Percentiles rank a stretch among this genome's conserved stretches.
These are phyloP conservation scores for Zingel zingel DNA, from an alignment of 2,113 vertebrate genomes.

Conservation along the genomic window DNA sequence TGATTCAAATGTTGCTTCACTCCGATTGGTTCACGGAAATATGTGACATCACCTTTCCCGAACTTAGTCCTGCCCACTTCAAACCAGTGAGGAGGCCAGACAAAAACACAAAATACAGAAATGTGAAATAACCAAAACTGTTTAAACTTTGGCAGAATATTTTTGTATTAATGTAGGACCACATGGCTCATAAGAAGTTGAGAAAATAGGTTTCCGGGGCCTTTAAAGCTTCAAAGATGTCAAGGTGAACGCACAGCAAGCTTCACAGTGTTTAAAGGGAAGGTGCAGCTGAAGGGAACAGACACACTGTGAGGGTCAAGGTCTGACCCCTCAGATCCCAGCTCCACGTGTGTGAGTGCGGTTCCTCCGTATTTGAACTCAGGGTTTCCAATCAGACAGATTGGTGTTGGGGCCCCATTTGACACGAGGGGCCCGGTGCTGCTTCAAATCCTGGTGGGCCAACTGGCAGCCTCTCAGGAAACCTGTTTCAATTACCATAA, in stretches of 20 bases:
- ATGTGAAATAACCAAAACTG: neutral
- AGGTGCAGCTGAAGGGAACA: constrained; percentile 14
- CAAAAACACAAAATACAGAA: neutral
- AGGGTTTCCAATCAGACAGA: constrained; percentile 74
- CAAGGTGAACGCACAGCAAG: neutral
- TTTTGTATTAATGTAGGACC: neutral
- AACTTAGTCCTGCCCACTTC: neutral
- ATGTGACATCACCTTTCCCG: neutral
- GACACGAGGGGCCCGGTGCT: constrained; percentile 55
- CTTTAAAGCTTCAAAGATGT: neutral
- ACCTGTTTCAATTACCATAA: constrained; percentile 78
- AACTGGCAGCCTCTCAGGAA: constrained; percentile 69
- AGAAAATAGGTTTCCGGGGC: neutral
- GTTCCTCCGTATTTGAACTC: constrained; percentile 50
- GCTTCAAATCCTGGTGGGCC: constrained; percentile 59
- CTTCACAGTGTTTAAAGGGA: neutral
- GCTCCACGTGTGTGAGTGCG: constrained; percentile 20
- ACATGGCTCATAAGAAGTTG: neutral
- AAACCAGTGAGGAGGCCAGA: no score
- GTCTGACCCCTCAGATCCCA: constrained; percentile 49
- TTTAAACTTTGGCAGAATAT: neutral
- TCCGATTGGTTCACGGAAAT: neutral
- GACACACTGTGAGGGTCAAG: constrained; percentile 49
- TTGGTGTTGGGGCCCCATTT: constrained; percentile 66
- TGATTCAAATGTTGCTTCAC: neutral